Evolutionary conservation across 1,140 invertebrate species (phyloP).

Genomic region (Trichonephila clavipes): DNA sequence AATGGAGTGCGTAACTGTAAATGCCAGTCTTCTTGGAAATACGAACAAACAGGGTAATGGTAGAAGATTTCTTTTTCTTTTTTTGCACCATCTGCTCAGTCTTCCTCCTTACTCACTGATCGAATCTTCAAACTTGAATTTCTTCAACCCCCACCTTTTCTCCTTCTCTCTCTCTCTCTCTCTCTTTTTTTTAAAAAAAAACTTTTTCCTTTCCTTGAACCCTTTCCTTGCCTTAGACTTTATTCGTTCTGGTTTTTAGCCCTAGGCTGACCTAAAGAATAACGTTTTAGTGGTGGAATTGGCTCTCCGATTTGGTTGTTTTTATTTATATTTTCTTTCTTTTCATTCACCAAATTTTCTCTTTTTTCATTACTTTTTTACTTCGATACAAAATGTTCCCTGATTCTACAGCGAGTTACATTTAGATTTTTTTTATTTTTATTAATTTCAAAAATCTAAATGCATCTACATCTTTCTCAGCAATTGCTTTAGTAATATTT

Average conservation of each 20-base stretch:
- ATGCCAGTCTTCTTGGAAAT: conserved; percentile 18
- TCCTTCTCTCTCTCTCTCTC: conserved; percentile 30
- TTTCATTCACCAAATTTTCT: conserved; percentile 55
- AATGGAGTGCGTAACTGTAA: conserved; percentile 60
- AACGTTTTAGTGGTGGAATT: conserved; percentile 70
- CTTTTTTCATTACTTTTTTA: conserved; percentile 67
- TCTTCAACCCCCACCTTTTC: not conserved
- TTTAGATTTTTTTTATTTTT: conserved; percentile 10
- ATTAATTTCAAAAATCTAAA: not conserved
- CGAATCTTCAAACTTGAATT: conserved; percentile 71
- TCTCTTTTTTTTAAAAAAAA: not conserved
- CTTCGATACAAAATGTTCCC: conserved; percentile 51
- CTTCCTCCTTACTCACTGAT: conserved; percentile 9
- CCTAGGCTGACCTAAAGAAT: conserved; percentile 63
- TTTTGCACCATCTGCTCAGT: not conserved
- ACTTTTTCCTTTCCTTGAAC: not conserved
- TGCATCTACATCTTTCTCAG: not conserved
- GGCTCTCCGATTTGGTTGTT: conserved; percentile 53
- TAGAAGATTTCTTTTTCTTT: conserved; percentile 55
- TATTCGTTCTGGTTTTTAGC: conserved; percentile 50
- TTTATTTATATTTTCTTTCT: conserved; percentile 23
- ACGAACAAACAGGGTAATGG: conserved; percentile 63
- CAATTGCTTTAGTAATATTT: conserved; percentile 57
- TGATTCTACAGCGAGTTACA: conserved; percentile 41
- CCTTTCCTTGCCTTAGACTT: conserved; percentile 44